phyloP scores from a whole-genome alignment of 2,888 invertebrate genomes.

The Drosophila subsilvestris region DNA sequence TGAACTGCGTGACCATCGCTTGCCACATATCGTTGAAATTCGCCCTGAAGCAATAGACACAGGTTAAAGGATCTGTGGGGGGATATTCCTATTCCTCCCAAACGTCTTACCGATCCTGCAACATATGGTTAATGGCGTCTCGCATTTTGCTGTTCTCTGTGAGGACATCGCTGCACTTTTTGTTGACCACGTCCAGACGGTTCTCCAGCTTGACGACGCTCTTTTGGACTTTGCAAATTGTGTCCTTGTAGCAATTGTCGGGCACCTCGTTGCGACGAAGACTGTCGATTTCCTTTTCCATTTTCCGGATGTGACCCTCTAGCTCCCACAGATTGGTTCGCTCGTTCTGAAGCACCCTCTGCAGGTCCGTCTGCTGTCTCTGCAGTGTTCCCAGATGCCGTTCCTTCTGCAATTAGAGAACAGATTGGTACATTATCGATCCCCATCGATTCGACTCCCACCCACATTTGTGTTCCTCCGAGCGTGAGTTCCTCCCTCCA shows the following conservation, averaged over 20 bases:
- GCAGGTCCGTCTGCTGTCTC: constrained; percentile 71
- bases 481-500: constrained; percentile 82
- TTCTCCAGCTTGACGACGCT: constrained; percentile 89
- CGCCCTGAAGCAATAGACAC: constrained; percentile 85
- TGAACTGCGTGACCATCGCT: constrained; percentile 89
- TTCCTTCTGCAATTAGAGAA: constrained; percentile 66
- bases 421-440: too few relatives aligned
- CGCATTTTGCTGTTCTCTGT: constrained; percentile 90
- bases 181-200: constrained; percentile 90
- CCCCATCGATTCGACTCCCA: background rate
- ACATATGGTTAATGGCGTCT: constrained; percentile 91
- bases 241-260: constrained; percentile 84
- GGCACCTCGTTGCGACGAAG: constrained; percentile 84
- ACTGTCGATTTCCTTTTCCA: constrained; percentile 82
- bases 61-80: background rate
- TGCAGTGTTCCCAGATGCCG: constrained; percentile 71
- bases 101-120: constrained; percentile 88
- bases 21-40: constrained; percentile 93
- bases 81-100: background rate
- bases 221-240: constrained; percentile 83
- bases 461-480: constrained; percentile 76
- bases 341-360: constrained; percentile 74
- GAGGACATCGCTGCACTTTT: constrained; percentile 90
- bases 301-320: constrained; percentile 85
- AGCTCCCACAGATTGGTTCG: constrained; percentile 84